phyloP scores from a whole-genome alignment of 2,113 vertebrate genomes.

The Carassius gibelio region DNA sequence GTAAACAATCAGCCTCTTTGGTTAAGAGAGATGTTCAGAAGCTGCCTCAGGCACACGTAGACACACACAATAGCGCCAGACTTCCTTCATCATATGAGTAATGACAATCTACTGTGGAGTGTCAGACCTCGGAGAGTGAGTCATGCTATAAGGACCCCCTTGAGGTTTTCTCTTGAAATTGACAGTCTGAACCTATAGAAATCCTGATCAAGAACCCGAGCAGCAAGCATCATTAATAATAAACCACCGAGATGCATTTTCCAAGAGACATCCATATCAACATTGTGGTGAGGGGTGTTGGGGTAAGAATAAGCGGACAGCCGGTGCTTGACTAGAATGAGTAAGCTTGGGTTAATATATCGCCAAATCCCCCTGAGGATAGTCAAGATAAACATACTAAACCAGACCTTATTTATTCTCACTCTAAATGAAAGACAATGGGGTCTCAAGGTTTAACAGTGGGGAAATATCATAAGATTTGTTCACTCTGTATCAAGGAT shows the following conservation, averaged over 20 bases:
- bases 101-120: conserved; percentile 29
- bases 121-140: conserved; percentile 15
- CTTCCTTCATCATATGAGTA: conserved; percentile 42
- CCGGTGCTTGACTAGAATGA: neutral
- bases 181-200: conserved; percentile 14
- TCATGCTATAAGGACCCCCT: conserved; percentile 24
- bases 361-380: neutral
- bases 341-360: conserved; percentile 32
- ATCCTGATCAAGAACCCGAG: conserved; percentile 23
- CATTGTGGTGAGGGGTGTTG: neutral
- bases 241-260: neutral
- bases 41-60: conserved; percentile 12
- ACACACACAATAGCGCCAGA: conserved; percentile 38
- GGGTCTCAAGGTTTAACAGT: conserved; percentile 2
- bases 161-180: conserved; percentile 7
- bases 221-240: conserved; percentile 9
- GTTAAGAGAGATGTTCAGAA: conserved; percentile 40
- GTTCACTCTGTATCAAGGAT: neutral
- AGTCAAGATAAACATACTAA: conserved; percentile 8
- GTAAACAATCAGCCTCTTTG: conserved; percentile 55
- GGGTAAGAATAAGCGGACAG: conserved; percentile 14
- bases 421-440: conserved; percentile 17
- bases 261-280: neutral
- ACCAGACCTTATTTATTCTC: conserved; percentile 20
- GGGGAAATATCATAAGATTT: conserved; percentile 11